Base-by-base conservation (phyloP, 2,888 invertebrate species). In the Anoplius nigerrimus region DNA sequence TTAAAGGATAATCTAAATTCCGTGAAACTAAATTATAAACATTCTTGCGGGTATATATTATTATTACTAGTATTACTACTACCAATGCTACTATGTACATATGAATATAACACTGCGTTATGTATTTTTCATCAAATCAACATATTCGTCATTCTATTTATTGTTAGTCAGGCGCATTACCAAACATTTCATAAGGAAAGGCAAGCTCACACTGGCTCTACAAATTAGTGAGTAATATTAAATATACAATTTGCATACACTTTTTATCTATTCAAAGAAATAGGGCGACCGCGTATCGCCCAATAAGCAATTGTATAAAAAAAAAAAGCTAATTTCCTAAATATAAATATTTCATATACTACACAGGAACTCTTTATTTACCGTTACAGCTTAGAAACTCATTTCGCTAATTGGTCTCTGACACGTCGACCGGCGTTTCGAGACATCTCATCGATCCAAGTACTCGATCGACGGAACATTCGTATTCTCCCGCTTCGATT, bases 331-430 rank as follows among this genome's bases (percentile, higher is more conserved):
- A 88, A 88, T 88, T 88, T 87, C 86, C 79, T 88, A 87, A 88
- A 88, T 87, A 88, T 87, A 86, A 86, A 87, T 87, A 87, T 88
- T 88, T 88, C 86, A 82, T 86, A 87, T 86, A 86, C 80, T 85
- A 84, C 66, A 74, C 34, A 58, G 45, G 22, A 2, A 58, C 56
- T 53, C 69, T 69, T 74, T 16, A 66, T 62, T 78, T 68, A 67
- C 52, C 58, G 66, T 27, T 63, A 48, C 21, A 2, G 11, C 11
- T 2, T 46, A 46, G 46, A 15, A 46, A 46, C 4, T 5, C 4
- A 8, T 24, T 24, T 24, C 6, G 6, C 2, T 24, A 24, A 24
- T 24, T 24, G 2, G 24, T 6, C 6, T 4, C 6, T 24, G 6
- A 24, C 24, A 24, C 24, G 24, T 2, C 24, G 2, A 6, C 24